These are phyloP conservation scores for Sebastes trivittatus DNA, from an alignment of 2,797 vertebrate species.

Conservation along the genomic window DNA sequence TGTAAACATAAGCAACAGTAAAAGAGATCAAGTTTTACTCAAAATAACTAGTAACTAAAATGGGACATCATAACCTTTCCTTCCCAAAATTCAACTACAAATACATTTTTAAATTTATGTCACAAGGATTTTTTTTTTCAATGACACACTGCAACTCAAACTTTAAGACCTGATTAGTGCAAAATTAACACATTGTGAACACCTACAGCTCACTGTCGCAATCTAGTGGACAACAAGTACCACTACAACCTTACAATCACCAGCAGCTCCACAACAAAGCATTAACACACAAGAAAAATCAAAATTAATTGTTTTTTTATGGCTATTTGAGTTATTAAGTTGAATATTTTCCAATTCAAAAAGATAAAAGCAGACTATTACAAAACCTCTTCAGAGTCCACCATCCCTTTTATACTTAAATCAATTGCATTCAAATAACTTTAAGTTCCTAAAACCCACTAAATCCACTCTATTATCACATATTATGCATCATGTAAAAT, in stretches of 20 bases:
- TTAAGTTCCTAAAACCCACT: background rate
- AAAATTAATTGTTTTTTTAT: background rate
- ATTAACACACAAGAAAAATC: background rate
- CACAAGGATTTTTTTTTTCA: background rate
- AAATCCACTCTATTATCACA: background rate
- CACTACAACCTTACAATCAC: conserved; percentile 26
- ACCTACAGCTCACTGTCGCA: conserved; percentile 12
- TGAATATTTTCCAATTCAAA: background rate
- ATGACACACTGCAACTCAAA: background rate
- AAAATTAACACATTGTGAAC: background rate
- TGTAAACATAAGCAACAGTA: conserved; percentile 42
- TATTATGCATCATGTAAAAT: background rate
- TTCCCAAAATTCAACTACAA: background rate
- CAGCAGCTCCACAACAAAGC: background rate
- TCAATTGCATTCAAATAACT: conserved; percentile 16
- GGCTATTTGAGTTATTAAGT: background rate
- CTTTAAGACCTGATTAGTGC: background rate
- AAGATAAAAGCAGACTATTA: background rate
- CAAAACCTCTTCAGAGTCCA: background rate
- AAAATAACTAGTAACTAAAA: conserved; percentile 1
- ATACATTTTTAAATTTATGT: background rate
- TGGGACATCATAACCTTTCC: background rate
- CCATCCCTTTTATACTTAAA: background rate
- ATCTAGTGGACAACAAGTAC: conserved; percentile 46
- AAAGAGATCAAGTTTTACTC: background rate